Evolutionary conservation across 1,140 invertebrate species (phyloP), one percentile per base, ranked within the genome.

Genomic region (Pinna nobilis): DNA sequence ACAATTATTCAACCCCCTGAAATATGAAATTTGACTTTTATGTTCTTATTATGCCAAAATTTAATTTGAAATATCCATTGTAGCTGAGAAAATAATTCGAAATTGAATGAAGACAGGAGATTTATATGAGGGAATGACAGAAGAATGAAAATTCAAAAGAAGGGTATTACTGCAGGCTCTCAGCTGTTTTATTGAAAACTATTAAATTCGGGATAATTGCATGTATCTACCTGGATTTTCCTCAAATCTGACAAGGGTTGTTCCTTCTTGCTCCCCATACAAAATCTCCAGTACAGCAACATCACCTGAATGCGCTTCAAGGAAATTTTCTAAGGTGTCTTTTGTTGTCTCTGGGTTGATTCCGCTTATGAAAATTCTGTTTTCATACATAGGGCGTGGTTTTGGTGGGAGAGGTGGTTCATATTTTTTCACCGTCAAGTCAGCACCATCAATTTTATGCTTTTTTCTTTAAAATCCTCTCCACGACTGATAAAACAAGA

Each of bases 241-340:
- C 39, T 74, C 65, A 74, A 74, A 74, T 32, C 57, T 74, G 25
- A 69, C 72, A 11, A 74, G 47, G 7, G 60, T 66, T 35, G 59
- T 68, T 9, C 66, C 72, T 28, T 74, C 72, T 23, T 61, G 49
- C 30, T 68, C 59, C n/a, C 72, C 72, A 64, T 47, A 68, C 9
- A 69, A 33, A 53, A 68, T 30, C 30, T 74, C 55, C 7, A 2
- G 37, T n/a, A 63, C 49, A 23, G 30, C 47, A n/a, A n/a, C n/a
- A 18, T 30, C 59, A 5, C 23, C 39, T 37, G 72, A 18, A n/a
- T 74, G 69, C 9, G 72, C 72, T 44, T 74, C 72, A 9, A 74
- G 32, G 25, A 64, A 74, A 50, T 74, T 74, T 13, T 55, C 60
- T 6, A 74, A 39, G n/a, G 65, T 59, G 32, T 74, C 72, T 37